Evolutionary conservation across 2,113 vertebrate species (phyloP), one percentile per base, ranked within the genome.

Genomic region (Chaetorhynchus papuensis): DNA sequence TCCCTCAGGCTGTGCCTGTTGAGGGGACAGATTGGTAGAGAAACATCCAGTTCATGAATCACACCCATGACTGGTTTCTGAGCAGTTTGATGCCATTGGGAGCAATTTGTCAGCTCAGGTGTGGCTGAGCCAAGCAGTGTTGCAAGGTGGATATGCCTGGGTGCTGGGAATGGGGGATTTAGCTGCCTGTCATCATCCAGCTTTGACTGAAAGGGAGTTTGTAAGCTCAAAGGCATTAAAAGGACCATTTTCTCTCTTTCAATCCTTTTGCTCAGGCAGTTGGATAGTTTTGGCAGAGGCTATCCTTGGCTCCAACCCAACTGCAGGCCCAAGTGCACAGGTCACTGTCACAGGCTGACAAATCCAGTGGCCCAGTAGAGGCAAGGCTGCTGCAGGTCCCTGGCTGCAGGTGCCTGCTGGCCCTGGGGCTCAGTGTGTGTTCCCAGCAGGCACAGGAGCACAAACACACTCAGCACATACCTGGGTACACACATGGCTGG

Each of bases 401-500:
- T 41, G 53, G 10, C 22, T 28, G 39, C 49, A 22, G 44, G 28
- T 59, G 9, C 57, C 61, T 31, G n/a, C 57, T 50, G 35, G 16
- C 76, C 33, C 27, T 19, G 35, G n/a, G n/a, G 47, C 66, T 63
- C 21, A n/a, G 35, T 17, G 6, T 37, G 35, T 71, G 15, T 16
- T 49, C 31, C 47, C 81, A 41, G 31, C 2, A 22, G 37, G 66
- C 66, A 63, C 15, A 15, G 2, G n/a, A 61, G 56, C 57, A 93
- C 42, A 49, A 33, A 31, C 42, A 66, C 69, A 26, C 49, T 59
- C 52, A 69, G 6, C 33, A 63, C 26, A 7, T 26, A 35, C 6
- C 13, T 72, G 31, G 13, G 1, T 41, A 13, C 18, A 33, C 20
- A 9, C 0, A 0, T 28, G 80, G 24, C 35, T 50, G 30, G 26